These are phyloP conservation scores for Andrena haemorrhoa DNA, from an alignment of 2,888 invertebrate species.

Conservation along the genomic window DNA sequence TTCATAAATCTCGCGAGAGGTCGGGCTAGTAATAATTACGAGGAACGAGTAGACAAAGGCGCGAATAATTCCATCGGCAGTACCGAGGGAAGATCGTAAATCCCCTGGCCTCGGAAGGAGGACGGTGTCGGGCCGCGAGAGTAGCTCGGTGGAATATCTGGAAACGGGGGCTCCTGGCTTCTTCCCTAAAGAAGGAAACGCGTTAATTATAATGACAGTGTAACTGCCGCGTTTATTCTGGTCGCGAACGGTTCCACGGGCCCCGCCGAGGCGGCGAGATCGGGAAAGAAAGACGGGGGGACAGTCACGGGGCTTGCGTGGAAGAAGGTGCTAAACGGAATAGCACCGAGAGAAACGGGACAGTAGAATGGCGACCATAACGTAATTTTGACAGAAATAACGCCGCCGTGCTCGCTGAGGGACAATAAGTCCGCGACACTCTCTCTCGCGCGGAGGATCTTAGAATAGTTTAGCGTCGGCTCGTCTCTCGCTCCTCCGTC, in stretches of 20 bases:
- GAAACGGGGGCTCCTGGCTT: conserved; percentile 26
- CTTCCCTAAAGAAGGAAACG: conserved; percentile 64
- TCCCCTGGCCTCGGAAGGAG: conserved; percentile 30
- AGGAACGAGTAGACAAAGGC: conserved; percentile 54
- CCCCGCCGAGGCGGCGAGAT: conserved; percentile 10
- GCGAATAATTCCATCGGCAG: conserved; percentile 62
- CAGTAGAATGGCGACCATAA: conserved; percentile 78
- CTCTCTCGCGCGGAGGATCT: conserved; percentile 70
- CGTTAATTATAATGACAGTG: conserved; percentile 80
- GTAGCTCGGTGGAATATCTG: conserved; percentile 16
- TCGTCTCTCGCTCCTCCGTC: conserved; percentile 47
- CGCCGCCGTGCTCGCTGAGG: conserved; percentile 71
- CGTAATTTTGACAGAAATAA: conserved; percentile 84
- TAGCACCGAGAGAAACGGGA: conserved; percentile 63
- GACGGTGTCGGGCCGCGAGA: background rate
- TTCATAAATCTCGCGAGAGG: conserved; percentile 42
- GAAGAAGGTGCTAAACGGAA: conserved; percentile 76
- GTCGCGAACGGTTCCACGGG: conserved; percentile 57
- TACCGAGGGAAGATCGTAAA: conserved; percentile 48
- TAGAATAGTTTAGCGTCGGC: conserved; percentile 81
- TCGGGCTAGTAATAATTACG: conserved; percentile 51
- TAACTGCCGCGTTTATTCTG: conserved; percentile 72
- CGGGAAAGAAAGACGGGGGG: conserved; percentile 4
- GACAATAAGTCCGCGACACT: conserved; percentile 80
- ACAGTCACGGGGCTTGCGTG: conserved; percentile 2